Evolutionary conservation across 2,797 vertebrate species (phyloP), one percentile per base, ranked within the genome.

Genomic region (Helicolenus hilgendorfi): DNA sequence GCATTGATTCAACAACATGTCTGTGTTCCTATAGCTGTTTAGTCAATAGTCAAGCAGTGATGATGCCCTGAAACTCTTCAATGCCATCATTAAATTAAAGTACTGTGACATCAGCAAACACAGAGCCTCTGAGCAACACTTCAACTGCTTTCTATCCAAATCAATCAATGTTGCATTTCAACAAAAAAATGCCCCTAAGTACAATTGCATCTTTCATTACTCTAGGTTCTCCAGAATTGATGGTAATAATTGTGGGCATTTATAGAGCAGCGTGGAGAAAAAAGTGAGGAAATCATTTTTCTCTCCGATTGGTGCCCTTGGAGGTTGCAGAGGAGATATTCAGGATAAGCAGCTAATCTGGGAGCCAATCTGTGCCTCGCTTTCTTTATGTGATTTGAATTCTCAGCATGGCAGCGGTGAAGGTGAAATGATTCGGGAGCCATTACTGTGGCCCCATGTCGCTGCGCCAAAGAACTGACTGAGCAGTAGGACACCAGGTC

Each of bases 391-490:
- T 90, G 82, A 93, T 94, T 86, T 95, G 87, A 94, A 93, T 93
- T 93, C 91, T 69, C 89, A 88, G 89, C 84, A 63, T 93, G 89
- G 56, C 80, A 70, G 84, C 8, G 73, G 88, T 86, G 89, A 89
- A 93, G 92, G 90, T 93, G 91, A 95, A 94, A 91, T 89, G 75
- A 94, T 91, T 94, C 53, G 27, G 77, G 74, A 87, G 79, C 84
- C 78, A 89, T 95, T 92, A 94, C 77, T 63, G 59, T 62, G 53
- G 72, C 92, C 89, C 83, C 85, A 82, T 86, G 91, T 87, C n/a
- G 70, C 84, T 64, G 81, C 56, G 67, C 76, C 84, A 79, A 83
- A 89, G 76, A 88, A 88, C 49, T 62, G 82, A 77, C 77, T 77
- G 85, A 90, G 83, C 72, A 89, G 68, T 59, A 94, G 88, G 85